Conservation (phyloP, 2,888 invertebrate genomes). For the Blastobasis adustella region DNA sequence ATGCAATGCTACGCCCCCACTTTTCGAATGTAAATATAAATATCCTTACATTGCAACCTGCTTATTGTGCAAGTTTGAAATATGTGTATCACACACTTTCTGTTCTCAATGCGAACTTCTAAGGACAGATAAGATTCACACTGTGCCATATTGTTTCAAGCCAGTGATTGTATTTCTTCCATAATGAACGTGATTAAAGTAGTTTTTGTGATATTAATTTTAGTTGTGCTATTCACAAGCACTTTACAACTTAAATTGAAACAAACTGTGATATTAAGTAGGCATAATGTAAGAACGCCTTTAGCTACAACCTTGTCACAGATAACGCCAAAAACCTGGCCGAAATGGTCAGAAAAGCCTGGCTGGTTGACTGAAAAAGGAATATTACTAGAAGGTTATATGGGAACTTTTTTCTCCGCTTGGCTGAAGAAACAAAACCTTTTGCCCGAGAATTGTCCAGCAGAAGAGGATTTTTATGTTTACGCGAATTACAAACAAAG, state of each 20-base stretch:
- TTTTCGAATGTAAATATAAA: too few relatives aligned
- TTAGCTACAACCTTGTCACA: constrained; percentile 36
- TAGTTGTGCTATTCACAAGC: not conserved
- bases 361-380: constrained; percentile 52
- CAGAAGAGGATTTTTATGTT: constrained; percentile 40
- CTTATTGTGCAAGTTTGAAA: too few relatives aligned
- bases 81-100: too few relatives aligned
- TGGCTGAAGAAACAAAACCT: constrained; percentile 39
- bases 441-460: constrained; percentile 32
- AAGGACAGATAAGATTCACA: too few relatives aligned
- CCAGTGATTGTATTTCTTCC: too few relatives aligned
- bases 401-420: constrained; percentile 40
- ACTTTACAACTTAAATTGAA: constrained; percentile 18
- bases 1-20: too few relatives aligned
- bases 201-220: too few relatives aligned
- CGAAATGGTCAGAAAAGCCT: constrained; percentile 39
- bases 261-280: constrained; percentile 46
- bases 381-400: constrained; percentile 41
- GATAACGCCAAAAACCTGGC: constrained; percentile 45
- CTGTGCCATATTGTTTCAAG: too few relatives aligned
- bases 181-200: too few relatives aligned
- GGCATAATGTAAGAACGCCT: constrained; percentile 53
- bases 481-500: constrained; percentile 54
- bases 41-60: too few relatives aligned
- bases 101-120: too few relatives aligned